phyloP scores from a whole-genome alignment of 2,888 invertebrate genomes.

The Diaprepes abbreviatus region DNA sequence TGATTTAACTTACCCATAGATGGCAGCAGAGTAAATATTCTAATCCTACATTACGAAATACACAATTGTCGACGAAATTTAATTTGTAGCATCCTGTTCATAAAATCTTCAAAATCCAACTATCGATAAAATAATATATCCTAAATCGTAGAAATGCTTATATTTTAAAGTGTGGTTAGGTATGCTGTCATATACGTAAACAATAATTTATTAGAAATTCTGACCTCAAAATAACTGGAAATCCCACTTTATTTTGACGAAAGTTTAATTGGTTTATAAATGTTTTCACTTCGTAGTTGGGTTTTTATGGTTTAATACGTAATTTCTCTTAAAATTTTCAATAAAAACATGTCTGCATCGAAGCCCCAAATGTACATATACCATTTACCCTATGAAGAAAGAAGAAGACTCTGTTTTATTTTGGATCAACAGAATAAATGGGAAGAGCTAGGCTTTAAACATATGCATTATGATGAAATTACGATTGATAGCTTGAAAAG shows the following conservation, averaged over 20 bases:
- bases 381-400: conserved; percentile 79
- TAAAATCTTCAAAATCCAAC: no score
- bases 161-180: background rate
- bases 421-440: conserved; percentile 85
- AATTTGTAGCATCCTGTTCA: no score
- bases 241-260: conserved; percentile 1
- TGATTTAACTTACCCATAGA: no score
- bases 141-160: no score
- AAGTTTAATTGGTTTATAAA: background rate
- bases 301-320: background rate
- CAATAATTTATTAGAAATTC: background rate
- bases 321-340: background rate
- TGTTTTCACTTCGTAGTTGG: background rate
- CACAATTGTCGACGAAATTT: no score
- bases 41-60: no score
- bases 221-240: conserved; percentile 16
- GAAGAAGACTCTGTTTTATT: conserved; percentile 80
- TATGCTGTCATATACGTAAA: background rate
- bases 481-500: conserved; percentile 73
- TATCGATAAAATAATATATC: no score
- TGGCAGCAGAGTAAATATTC: no score
- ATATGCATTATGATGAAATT: conserved; percentile 76
- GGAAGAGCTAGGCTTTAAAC: conserved; percentile 80
- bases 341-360: conserved; percentile 15
- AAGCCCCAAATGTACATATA: conserved; percentile 73